Percentiles rank a stretch among this genome's conserved stretches.
These are phyloP conservation scores for Megaleporinus macrocephalus DNA, from an alignment of 2,113 vertebrate species.

Conservation along the genomic window DNA sequence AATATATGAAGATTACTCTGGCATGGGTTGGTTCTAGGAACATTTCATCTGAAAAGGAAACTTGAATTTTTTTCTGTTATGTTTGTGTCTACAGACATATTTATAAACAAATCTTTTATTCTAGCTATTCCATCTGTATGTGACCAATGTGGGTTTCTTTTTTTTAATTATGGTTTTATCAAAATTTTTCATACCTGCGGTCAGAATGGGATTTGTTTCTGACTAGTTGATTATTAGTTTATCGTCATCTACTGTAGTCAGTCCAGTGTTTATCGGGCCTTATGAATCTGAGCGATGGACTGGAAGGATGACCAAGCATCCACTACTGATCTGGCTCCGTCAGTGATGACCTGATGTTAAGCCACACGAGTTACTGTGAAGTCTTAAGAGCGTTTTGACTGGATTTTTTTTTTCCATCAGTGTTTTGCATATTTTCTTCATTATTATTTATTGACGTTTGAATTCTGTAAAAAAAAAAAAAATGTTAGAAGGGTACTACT, in stretches of 20 bases:
- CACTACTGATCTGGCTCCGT: conserved; percentile 40
- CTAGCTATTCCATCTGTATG: conserved; percentile 21
- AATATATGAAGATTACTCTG: conserved; percentile 59
- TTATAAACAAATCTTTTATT: conserved; percentile 43
- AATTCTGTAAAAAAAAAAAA: conserved; percentile 41
- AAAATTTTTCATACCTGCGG: conserved; percentile 1
- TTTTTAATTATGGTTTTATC: background rate
- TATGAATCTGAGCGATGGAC: conserved; percentile 23
- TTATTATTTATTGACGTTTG: conserved; percentile 50
- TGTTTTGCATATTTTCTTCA: conserved; percentile 35
- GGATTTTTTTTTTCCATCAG: conserved; percentile 34
- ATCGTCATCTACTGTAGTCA: conserved; percentile 36
- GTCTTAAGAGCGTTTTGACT: conserved; percentile 42
- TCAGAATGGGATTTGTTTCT: conserved; percentile 14
- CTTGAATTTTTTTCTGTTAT: conserved; percentile 71
- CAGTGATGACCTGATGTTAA: conserved; percentile 27
- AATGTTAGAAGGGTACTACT: conserved; percentile 29
- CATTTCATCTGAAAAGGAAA: conserved; percentile 77
- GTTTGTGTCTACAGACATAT: conserved; percentile 66
- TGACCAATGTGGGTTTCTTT: conserved; percentile 25
- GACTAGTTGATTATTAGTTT: conserved; percentile 21
- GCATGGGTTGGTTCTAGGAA: conserved; percentile 53
- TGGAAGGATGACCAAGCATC: conserved; percentile 4
- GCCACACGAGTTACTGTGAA: conserved; percentile 38
- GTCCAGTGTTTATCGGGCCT: conserved; percentile 25